Evolutionary conservation across 2,797 vertebrate species (phyloP), one percentile per base, ranked within the genome.

Genomic region (Rhincodon typus): DNA sequence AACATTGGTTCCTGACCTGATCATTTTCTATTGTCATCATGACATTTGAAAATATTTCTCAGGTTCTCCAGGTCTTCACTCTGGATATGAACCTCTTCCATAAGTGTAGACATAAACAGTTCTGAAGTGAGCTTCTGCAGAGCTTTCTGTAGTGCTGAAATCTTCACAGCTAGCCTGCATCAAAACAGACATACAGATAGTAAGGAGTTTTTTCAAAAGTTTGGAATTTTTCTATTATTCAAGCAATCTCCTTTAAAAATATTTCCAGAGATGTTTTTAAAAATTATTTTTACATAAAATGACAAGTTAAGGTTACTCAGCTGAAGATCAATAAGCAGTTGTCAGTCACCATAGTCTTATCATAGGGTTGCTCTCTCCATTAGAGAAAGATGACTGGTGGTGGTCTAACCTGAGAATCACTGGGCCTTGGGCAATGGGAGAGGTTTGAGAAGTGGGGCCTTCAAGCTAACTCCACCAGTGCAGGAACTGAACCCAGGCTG

Each of bases 11-110:
- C 93, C 96, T 95, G 90, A 82, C 66, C 95, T 95, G 84, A 96
- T 94, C 95, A 95, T 96, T 70, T 42, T 66, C 72, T 57, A 95
- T 25, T 38, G 25, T 53, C 67, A 96, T 94, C 96, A 88, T 96
- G 96, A 23, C 95, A 97, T 97, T 87, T 97, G 97, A 98, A 98
- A 96, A 97, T 96, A 95, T 96, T 96, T 96, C 97, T 98, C 96
- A 98, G 96, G 95, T 96, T 97, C 96, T 97, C 97, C 95, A 98
- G 96, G 96, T 98, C 98, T 97, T 98, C 97, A 42, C 95, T 97
- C 96, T 96, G 97, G 88, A 98, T 97, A 96, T 97, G 97, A 72
- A 98, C 95, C 96, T 98, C 97, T 97, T 97, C 96, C 95, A 98
- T 96, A 88, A 98, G 88, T 0, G 97, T 98, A 46, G 97, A 96